Conservation (phyloP, 2,113 vertebrate species). For the Bubo scandiacus region DNA sequence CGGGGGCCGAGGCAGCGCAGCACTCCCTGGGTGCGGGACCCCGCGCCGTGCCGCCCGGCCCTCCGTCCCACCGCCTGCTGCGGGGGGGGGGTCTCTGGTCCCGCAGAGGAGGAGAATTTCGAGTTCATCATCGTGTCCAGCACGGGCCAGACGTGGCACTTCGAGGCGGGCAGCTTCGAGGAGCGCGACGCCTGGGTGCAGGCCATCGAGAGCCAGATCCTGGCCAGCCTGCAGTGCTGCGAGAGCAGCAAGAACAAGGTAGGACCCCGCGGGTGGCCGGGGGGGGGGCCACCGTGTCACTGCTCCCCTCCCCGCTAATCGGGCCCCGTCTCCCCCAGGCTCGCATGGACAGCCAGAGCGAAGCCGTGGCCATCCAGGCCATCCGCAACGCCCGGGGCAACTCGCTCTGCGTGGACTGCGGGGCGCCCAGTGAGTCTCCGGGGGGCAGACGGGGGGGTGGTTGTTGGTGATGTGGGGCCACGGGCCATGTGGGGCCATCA, state of each 20-base stretch:
- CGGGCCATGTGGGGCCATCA: fast-evolving
- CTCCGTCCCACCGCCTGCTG: background rate
- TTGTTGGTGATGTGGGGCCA: background rate
- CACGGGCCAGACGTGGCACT: conserved; percentile 96
- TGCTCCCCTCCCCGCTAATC: fast-evolving
- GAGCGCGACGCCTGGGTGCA: conserved; percentile 94
- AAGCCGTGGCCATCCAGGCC: conserved; percentile 93
- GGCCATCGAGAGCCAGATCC: conserved; percentile 95
- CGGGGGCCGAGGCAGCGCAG: background rate
- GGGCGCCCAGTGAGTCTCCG: conserved; percentile 83
- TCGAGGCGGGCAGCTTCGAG: conserved; percentile 90
- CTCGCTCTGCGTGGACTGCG: conserved; percentile 91
- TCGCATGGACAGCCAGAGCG: conserved; percentile 91
- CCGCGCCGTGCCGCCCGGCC: background rate
- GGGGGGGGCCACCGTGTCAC: fast-evolving
- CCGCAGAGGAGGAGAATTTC: conserved; percentile 88
- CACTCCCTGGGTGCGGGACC: fast-evolving
- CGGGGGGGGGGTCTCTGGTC: background rate
- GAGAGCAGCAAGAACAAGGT: conserved; percentile 97
- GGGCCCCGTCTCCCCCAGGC: conserved; percentile 65
- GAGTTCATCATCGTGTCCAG: conserved; percentile 96
- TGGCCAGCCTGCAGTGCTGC: conserved; percentile 94
- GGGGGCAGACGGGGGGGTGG: background rate
- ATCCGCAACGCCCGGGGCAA: conserved; percentile 95
- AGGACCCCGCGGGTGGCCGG: fast-evolving